A percentile compares a stretch with the other conserved stretches of the same genome.
Evolutionary conservation across 2,113 vertebrate genomes (phyloP).

Genomic region (Ardeotis arabs): DNA sequence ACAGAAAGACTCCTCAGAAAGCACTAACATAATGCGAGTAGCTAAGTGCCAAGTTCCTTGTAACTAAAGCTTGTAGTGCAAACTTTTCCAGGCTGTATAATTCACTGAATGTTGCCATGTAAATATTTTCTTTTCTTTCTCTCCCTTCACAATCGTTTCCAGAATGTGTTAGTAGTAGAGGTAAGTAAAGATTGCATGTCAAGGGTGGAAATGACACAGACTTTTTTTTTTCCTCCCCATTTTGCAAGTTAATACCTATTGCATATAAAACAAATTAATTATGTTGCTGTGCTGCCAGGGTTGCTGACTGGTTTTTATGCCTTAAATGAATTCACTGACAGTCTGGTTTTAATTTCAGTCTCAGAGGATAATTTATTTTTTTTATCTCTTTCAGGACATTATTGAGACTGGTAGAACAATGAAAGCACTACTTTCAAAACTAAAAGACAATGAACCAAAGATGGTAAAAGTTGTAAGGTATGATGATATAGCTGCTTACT

Average conservation of each 20-base stretch:
- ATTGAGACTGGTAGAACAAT: conserved; percentile 85
- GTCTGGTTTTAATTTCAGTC: neutral
- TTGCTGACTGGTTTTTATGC: neutral
- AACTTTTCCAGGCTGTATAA: neutral
- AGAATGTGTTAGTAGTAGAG: conserved; percentile 90
- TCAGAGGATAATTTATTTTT: neutral
- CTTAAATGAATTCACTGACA: neutral
- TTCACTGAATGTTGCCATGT: neutral
- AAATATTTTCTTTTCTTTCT: neutral
- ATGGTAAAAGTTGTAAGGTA: conserved; percentile 89
- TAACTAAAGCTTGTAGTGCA: neutral
- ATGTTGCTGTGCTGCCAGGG: neutral
- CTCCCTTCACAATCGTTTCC: neutral
- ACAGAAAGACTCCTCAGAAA: neutral
- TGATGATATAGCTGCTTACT: neutral
- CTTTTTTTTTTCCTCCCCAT: neutral
- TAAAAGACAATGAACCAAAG: conserved; percentile 78
- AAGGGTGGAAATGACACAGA: neutral
- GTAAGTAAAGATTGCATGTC: conserved; percentile 64
- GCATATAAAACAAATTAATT: neutral
- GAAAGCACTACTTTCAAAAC: conserved; percentile 78
- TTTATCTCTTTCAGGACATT: conserved; percentile 77
- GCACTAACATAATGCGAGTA: neutral
- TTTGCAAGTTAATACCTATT: neutral
- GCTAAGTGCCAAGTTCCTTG: neutral